Base-by-base conservation (phyloP, 92 coral and sea anemone species). In the Epizoanthus ramosus region DNA sequence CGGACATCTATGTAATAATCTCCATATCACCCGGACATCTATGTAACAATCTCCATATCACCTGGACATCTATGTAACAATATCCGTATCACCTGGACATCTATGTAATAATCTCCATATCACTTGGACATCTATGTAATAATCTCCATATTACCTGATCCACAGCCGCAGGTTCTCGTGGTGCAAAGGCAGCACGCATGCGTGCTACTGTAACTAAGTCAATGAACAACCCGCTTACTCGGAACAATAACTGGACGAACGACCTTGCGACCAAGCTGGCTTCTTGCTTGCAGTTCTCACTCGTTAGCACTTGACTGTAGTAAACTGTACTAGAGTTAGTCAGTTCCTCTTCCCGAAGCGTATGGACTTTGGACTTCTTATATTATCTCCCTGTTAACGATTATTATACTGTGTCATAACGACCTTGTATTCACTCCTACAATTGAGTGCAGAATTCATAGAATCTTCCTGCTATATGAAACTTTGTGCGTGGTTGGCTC, bases 131-230 rank as follows among this genome's bases (percentile, higher is more conserved):
- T 43, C 50, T 43, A 43, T 43, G 50, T 43, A 65, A 65, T 65
- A 65, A 65, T 16, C 71, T 35, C 5, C 71, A 8, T 35, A 76
- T 76, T 76, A 25, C 65, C 81, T 76, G 64, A 59, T 76, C 81
- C 81, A 23, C 81, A 76, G 81, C 81, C 70, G 39, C 43, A 60
- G 81, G 41, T 68, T 59, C 68, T 76, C 61, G 81, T 60, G 81
- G 54, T 59, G 14, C 68, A 6, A 76, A 59, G 70, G 68, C 81
- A 76, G 54, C 69, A 58, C 81, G 81, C 68, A 58, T 76, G 81
- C 68, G 81, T 76, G 12, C 81, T 76, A 17, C 56, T 76, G 23
- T 76, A 76, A 28, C 64, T 76, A 19, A 4, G 19, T n/a, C 37
- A 21, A 37, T 22, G 69, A 76, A 57, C 57, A 73, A 52, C 77